Conservation (phyloP, 2,113 vertebrate genomes). For the Coracopsis vasa region DNA sequence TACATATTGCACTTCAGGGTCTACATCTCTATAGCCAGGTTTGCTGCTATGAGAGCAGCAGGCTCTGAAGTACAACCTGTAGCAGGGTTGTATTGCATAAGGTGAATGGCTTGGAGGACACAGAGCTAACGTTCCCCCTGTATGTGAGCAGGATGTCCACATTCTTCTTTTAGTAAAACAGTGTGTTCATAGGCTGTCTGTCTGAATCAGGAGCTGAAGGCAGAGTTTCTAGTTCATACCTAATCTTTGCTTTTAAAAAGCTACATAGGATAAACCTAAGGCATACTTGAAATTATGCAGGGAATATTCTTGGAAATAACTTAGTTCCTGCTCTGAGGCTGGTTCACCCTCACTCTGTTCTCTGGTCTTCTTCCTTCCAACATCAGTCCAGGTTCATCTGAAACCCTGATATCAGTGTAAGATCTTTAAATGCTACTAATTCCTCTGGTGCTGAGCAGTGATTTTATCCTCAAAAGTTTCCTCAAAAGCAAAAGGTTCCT, state of each 20-base stretch:
- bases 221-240: not conserved
- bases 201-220: not conserved
- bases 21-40: not conserved
- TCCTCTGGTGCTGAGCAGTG: not conserved
- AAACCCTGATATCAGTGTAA: not conserved
- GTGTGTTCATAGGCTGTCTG: rapidly evolving
- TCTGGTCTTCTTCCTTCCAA: not conserved
- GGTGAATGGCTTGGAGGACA: not conserved
- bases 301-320: not conserved
- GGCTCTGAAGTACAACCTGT: not conserved
- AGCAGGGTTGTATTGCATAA: not conserved
- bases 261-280: not conserved
- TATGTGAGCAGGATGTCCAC: rapidly evolving
- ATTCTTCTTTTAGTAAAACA: not conserved
- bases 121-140: not conserved
- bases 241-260: not conserved
- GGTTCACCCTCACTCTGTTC: not conserved
- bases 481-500: not conserved
- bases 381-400: not conserved
- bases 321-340: not conserved
- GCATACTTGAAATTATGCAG: not conserved
- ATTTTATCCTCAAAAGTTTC: not conserved
- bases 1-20: not conserved
- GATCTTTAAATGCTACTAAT: not conserved
- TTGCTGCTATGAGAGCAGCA: not conserved